Evolutionary conservation across 2,797 vertebrate genomes (phyloP).

Genomic region (Channallabes apus): DNA sequence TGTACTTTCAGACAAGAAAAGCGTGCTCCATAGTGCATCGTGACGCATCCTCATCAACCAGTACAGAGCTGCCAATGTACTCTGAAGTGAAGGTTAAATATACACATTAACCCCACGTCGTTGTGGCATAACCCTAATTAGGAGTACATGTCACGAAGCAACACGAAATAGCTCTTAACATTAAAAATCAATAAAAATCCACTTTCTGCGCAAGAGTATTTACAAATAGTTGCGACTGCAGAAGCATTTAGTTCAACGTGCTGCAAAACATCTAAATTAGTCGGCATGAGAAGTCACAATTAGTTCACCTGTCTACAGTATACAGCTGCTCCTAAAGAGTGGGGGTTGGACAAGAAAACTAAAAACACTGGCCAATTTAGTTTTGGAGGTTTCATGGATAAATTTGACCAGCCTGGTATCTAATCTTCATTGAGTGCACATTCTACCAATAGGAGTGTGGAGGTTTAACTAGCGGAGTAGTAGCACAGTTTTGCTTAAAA

Average conservation of each 20-base stretch:
- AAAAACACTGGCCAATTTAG: too few relatives aligned
- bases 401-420: too few relatives aligned
- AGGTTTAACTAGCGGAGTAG: too few relatives aligned
- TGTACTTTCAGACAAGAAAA: background rate
- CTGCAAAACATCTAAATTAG: background rate
- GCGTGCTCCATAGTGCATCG: background rate
- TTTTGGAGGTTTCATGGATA: too few relatives aligned
- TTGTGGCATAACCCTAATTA: background rate
- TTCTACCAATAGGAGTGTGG: too few relatives aligned
- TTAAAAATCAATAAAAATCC: background rate
- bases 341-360: background rate
- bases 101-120: background rate
- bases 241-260: background rate
- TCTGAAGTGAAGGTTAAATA: background rate
- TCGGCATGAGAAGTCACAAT: background rate
- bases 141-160: background rate
- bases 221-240: background rate
- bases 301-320: background rate
- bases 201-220: background rate
- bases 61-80: background rate
- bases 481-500: too few relatives aligned
- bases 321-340: background rate
- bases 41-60: background rate
- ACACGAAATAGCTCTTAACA: background rate
- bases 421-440: too few relatives aligned